A percentile compares a stretch with the other conserved stretches of the same genome.
These are phyloP conservation scores for Hylaeus anthracinus DNA, from an alignment of 1,140 invertebrate species.

Conservation along the genomic window DNA sequence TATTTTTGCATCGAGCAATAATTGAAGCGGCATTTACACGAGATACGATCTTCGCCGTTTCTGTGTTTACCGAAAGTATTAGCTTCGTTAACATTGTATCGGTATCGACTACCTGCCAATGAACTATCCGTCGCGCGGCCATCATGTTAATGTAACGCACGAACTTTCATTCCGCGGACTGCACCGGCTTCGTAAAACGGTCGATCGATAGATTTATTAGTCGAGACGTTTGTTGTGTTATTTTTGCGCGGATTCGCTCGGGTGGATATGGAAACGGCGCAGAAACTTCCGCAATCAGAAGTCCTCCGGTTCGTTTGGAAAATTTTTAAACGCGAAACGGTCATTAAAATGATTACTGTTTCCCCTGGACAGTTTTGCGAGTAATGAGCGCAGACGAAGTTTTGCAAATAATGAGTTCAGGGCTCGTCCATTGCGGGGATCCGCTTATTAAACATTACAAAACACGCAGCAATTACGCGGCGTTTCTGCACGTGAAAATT, in stretches of 20 bases:
- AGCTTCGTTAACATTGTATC: not conserved
- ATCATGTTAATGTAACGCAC: not conserved
- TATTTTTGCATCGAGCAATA: too few relatives aligned
- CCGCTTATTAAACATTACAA: conserved; percentile 35
- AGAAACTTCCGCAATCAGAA: not conserved
- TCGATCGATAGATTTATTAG: conserved; percentile 29
- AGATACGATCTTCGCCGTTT: not conserved
- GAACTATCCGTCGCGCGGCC: not conserved
- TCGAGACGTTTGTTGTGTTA: conserved; percentile 1
- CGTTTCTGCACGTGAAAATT: not conserved
- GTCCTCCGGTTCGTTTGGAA: not conserved
- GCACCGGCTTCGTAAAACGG: not conserved
- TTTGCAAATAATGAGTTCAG: conserved; percentile 23
- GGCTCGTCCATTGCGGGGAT: not conserved
- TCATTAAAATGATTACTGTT: conserved; percentile 40
- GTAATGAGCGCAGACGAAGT: conserved; percentile 3
- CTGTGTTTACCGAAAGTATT: not conserved
- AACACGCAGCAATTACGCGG: conserved; percentile 24
- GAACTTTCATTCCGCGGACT: not conserved
- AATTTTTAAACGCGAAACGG: conserved; percentile 13
- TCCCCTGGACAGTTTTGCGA: conserved; percentile 1
- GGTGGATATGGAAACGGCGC: too few relatives aligned
- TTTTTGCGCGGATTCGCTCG: not conserved
- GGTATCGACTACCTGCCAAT: not conserved
- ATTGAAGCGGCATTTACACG: too few relatives aligned